Percentiles rank a stretch among this genome's conserved stretches.
Conservation (phyloP, 2,888 invertebrate species). For the Trissolcus brochymenae region DNA sequence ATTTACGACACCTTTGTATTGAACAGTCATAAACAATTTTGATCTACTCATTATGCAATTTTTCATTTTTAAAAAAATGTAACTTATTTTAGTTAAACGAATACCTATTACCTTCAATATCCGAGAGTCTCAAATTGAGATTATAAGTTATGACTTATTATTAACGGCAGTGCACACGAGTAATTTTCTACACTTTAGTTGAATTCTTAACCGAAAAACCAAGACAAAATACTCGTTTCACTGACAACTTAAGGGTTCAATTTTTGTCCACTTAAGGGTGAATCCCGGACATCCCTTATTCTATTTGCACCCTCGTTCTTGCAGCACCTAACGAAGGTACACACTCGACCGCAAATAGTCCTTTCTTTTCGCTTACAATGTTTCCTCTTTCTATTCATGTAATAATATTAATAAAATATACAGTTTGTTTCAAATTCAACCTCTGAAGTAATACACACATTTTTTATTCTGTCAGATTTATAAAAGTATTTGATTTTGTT, state of each 20-base stretch:
- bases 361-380: constrained; percentile 29
- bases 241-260: constrained; percentile 56
- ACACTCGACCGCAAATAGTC: constrained; percentile 61
- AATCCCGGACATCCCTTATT: constrained; percentile 59
- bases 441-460: not conserved
- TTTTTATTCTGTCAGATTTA: not conserved
- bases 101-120: not conserved
- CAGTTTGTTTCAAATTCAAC: too few species aligned
- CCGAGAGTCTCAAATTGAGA: not conserved
- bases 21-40: not conserved
- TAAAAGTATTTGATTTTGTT: too few species aligned
- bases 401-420: constrained; percentile 17
- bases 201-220: constrained; percentile 51
- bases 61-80: not conserved
- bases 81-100: not conserved
- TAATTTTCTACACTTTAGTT: constrained; percentile 27
- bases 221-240: constrained; percentile 54
- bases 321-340: constrained; percentile 62
- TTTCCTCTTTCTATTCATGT: constrained; percentile 20
- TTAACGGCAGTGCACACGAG: constrained; percentile 35
- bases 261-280: constrained; percentile 61
- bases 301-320: constrained; percentile 57
- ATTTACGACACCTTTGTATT: not conserved
- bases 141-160: constrained; percentile 46
- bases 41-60: not conserved